Conservation (phyloP, 2,888 invertebrate genomes). For the Lasioglossum pauxillum region DNA sequence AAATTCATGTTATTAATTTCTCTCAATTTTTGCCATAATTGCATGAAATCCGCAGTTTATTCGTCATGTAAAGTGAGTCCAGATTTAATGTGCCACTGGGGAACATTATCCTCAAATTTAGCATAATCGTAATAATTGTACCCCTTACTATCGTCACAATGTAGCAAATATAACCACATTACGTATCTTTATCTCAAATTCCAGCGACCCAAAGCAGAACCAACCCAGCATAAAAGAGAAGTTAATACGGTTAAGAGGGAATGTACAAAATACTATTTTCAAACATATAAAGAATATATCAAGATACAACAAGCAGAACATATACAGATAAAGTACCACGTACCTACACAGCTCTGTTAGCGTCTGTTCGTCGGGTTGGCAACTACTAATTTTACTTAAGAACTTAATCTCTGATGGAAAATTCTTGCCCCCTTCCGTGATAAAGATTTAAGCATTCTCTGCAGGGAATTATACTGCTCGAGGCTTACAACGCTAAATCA, state of each 20-base stretch:
- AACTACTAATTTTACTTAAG: neutral
- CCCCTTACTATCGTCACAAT: neutral
- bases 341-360: neutral
- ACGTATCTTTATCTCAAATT: neutral
- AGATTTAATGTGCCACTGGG: neutral
- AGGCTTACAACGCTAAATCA: slow-evolving; percentile 2
- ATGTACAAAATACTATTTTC: neutral
- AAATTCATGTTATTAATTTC: too few relatives aligned
- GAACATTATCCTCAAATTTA: neutral
- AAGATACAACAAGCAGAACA: neutral
- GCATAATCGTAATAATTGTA: neutral
- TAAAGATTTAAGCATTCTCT: slow-evolving; percentile 11
- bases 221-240: neutral
- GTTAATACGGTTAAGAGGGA: neutral
- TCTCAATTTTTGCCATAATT: too few relatives aligned
- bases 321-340: neutral
- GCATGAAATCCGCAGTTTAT: too few relatives aligned
- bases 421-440: neutral
- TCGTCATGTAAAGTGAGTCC: neutral
- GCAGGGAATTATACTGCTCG: neutral
- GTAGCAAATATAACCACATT: neutral
- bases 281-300: neutral
- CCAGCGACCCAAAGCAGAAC: neutral
- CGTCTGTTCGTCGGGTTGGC: neutral
- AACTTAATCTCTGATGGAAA: neutral